Base-by-base conservation (phyloP, 2,888 invertebrate genomes). In the Polyommatus icarus region DNA sequence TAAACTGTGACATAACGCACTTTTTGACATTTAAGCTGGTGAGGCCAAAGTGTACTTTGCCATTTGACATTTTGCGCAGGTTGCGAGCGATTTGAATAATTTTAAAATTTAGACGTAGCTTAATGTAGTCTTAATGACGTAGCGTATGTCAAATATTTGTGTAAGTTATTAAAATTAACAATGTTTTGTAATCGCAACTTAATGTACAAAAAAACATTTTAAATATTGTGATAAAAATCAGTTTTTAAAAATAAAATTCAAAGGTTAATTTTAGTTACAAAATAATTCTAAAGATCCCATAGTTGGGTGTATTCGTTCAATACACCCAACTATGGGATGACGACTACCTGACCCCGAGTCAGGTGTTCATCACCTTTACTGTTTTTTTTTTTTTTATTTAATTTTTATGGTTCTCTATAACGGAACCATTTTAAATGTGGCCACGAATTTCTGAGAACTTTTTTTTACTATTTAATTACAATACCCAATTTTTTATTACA, bases 1-100 rank as follows among this genome's bases (percentile, higher is more conserved):
- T 67, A 67, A 32, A 67, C 67, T 67, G 67, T 67, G 67, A 67
- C 29, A 32, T 67, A 67, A 67, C 67, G 29, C 67, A 67, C 67
- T 67, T 67, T 67, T 67, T 67, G 67, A 67, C 67, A 67, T 67
- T 67, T 67, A 29, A 67, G 67, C 6, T 67, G 24, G 67, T 15
- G 6, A 67, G 67, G 67, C 67, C 67, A 15, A 18, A 29, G 67
- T 29, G 67, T 32, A 67, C 29, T 15, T 29, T 67, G 67, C 67
- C 29, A 5, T 67, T 32, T 67, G 67, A 67, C 67, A 67, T 67
- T 67, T 29, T 5, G 29, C 15, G 15, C 29, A 67, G 29, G 29
- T 67, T 32, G 67, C 29, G 20, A n/a, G 59, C 10, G 3, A 32
- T 67, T 67, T 29, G 29, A 67, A 67, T 29, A 67, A 67, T 67